These are phyloP conservation scores for Clarias pachynema DNA, from an alignment of 2,797 vertebrate genomes.

Conservation along the genomic window DNA sequence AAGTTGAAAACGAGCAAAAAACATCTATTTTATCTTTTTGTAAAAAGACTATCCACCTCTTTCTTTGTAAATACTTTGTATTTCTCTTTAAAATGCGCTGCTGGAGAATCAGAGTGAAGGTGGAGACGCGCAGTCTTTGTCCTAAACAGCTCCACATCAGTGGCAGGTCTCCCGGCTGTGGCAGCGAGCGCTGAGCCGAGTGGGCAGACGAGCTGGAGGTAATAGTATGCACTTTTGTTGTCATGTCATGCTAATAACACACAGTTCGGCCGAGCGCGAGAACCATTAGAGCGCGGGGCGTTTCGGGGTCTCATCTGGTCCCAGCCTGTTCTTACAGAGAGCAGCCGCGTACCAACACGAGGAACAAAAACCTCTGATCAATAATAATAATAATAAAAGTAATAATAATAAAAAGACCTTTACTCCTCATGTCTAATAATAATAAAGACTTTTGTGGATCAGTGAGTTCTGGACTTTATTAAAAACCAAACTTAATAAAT, in stretches of 20 bases:
- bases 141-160: constrained; percentile 32
- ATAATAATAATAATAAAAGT: not conserved
- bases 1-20: not conserved
- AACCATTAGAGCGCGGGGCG: constrained; percentile 41
- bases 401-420: not conserved
- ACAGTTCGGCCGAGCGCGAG: constrained; percentile 25
- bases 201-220: constrained; percentile 48
- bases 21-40: not conserved
- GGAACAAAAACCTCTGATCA: not conserved
- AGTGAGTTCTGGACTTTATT: not conserved
- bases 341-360: not conserved
- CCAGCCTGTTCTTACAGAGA: constrained; percentile 3
- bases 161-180: constrained; percentile 38
- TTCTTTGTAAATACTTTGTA: too few relatives aligned
- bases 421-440: not conserved
- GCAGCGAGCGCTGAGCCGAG: constrained; percentile 39
- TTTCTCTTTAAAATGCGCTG: not conserved
- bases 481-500: too few relatives aligned
- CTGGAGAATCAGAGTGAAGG: not conserved
- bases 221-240: constrained; percentile 55
- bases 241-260: constrained; percentile 52
- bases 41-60: not conserved
- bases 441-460: not conserved
- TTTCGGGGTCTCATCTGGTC: constrained; percentile 36
- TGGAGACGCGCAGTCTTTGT: constrained; percentile 42